Base-by-base conservation (phyloP, 2,113 vertebrate genomes). In the Trematomus loennbergii region DNA sequence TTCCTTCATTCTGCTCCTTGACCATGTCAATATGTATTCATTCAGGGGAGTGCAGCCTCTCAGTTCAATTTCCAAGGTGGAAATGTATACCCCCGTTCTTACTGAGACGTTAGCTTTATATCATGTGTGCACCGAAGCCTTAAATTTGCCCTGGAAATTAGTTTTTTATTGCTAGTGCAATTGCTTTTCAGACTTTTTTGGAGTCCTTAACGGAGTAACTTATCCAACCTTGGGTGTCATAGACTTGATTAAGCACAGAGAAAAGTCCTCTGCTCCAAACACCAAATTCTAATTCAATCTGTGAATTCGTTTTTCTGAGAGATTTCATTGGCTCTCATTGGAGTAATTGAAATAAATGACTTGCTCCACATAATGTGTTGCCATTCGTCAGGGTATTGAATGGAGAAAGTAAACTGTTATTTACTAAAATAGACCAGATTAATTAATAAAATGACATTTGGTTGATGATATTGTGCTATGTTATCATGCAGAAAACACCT, bases 151-250 rank as follows among this genome's bases (percentile, higher is more conserved):
- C 2, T 65, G 0, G 49, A 68, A 1, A 65, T 4, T 1, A 58
- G 8, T 60, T 60, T 52, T 74, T 5, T 66, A 54, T 40, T 40
- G 33, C 20, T 22, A 48, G 29, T 40, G 36, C 7, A 73, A 53
- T 50, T 50, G 10, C 1, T 29, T 63, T 76, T 83, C 25, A 55
- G 17, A 53, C 46, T 46, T 25, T 22, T 40, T 36, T 17, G 78
- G 57, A 40, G 57, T 16, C 13, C 3, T 45, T 59, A 54, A 48
- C 12, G 15, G 46, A 43, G 43, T 57, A 57, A 59, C 48, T 33
- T 72, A 82, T 84, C 29, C 61, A 62, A 72, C 1, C 55, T 72
- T 17, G 0, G 7, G 25, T 75, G 52, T 61, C 48, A 43, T 69
- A 50, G 52, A 58, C 10, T 59, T 60, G 22, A 20, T 22, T 72